These are phyloP conservation scores for Malurus melanocephalus DNA, from an alignment of 2,113 vertebrate species.

Conservation along the genomic window DNA sequence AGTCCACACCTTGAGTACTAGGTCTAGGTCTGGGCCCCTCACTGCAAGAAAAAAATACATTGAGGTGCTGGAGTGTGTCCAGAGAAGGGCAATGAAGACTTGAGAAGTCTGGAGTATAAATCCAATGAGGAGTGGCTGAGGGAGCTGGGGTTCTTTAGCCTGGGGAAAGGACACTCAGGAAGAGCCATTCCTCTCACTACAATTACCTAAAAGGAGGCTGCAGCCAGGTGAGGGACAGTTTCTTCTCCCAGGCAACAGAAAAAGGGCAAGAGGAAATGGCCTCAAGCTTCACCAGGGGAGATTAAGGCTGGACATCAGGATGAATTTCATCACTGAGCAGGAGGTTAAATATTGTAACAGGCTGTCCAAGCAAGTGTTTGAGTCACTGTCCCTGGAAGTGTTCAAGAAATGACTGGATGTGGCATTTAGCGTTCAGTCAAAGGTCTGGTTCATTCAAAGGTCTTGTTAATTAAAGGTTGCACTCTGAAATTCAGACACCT, in stretches of 20 bases:
- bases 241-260: neutral
- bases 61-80: neutral
- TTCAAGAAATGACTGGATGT: neutral
- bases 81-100: fast-evolving
- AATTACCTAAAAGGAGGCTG: neutral
- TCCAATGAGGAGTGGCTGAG: neutral
- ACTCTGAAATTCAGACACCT: neutral
- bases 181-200: neutral
- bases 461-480: neutral
- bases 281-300: neutral
- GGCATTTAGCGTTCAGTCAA: neutral
- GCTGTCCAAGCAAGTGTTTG: neutral
- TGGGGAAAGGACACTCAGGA: neutral
- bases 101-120: neutral
- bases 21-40: neutral
- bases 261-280: neutral
- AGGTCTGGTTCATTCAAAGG: neutral
- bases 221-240: fast-evolving
- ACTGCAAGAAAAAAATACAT: neutral
- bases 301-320: neutral
- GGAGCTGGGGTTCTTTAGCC: neutral
- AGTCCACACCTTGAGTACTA: fast-evolving
- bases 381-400: neutral
- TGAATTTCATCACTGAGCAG: neutral
- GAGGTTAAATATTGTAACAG: neutral